Evolutionary conservation across 2,113 vertebrate genomes (phyloP).

Genomic region (Gymnogyps californianus): DNA sequence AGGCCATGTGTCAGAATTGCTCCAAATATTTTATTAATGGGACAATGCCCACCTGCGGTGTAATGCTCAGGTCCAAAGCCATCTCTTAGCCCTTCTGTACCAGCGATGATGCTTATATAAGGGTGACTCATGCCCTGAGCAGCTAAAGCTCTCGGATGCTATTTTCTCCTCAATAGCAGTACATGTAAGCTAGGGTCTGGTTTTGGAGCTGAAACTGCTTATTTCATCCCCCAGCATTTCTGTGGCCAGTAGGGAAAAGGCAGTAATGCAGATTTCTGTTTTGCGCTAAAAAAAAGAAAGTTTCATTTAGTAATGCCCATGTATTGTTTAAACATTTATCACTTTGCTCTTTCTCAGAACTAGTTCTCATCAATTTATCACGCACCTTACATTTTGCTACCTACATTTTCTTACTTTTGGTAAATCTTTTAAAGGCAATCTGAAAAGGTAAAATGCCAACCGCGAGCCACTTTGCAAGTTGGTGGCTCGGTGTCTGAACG

Average conservation of each 20-base stretch:
- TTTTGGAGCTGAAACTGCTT: neutral
- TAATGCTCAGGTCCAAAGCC: neutral
- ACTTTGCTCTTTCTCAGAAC: conserved; percentile 37
- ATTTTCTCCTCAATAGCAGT: neutral
- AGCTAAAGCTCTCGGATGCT: neutral
- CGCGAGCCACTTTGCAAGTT: neutral
- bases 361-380: conserved; percentile 67
- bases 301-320: neutral
- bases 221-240: neutral
- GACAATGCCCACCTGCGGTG: neutral
- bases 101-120: neutral
- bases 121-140: neutral
- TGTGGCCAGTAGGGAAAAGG: neutral
- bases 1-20: neutral
- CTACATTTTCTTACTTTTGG: conserved; percentile 2
- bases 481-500: neutral
- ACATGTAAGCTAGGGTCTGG: neutral
- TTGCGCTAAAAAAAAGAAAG: neutral
- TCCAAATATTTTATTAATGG: neutral
- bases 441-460: neutral
- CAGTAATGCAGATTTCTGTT: conserved; percentile 1
- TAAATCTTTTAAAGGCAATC: conserved; percentile 22
- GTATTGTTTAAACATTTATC: conserved; percentile 65
- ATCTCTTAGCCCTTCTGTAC: neutral
- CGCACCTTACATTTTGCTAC: conserved; percentile 20